Percentiles rank a stretch among this genome's conserved stretches.
These are phyloP conservation scores for Meloe dianella DNA, from an alignment of 2,888 invertebrate genomes.

Conservation along the genomic window DNA sequence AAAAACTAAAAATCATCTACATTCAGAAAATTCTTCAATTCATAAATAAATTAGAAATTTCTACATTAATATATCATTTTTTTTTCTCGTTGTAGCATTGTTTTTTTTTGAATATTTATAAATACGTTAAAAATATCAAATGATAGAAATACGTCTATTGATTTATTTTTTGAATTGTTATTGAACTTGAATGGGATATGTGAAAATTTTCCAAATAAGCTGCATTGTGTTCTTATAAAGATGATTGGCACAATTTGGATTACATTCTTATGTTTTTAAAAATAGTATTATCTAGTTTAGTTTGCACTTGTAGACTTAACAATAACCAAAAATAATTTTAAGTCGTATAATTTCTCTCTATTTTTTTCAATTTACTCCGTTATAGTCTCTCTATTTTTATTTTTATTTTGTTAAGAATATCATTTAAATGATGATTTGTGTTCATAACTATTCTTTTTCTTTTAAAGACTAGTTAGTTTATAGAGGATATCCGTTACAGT, in stretches of 20 bases:
- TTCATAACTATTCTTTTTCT: constrained; percentile 20
- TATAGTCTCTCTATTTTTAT: constrained; percentile 20
- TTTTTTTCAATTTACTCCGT: constrained; percentile 11
- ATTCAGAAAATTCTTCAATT: constrained; percentile 53
- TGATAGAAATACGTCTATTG: background rate
- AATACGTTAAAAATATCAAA: constrained; percentile 4
- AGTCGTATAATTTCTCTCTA: constrained; percentile 18
- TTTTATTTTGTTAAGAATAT: constrained; percentile 1
- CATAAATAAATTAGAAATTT: constrained; percentile 43
- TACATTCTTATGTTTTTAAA: background rate
- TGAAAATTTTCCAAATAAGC: background rate
- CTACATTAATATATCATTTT: background rate
- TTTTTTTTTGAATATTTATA: background rate
- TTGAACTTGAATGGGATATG: background rate
- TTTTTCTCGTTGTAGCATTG: background rate
- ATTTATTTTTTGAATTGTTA: background rate
- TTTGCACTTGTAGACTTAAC: background rate
- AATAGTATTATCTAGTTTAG: constrained; percentile 4
- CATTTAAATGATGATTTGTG: constrained; percentile 17
- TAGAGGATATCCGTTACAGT: constrained; percentile 42
- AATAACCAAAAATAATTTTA: constrained; percentile 26
- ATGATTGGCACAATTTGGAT: background rate
- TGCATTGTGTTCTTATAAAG: background rate
- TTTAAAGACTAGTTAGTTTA: constrained; percentile 8
- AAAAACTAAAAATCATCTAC: constrained; percentile 52